Evolutionary conservation across 2,113 vertebrate species (phyloP).

Genomic region (Oplegnathus fasciatus): DNA sequence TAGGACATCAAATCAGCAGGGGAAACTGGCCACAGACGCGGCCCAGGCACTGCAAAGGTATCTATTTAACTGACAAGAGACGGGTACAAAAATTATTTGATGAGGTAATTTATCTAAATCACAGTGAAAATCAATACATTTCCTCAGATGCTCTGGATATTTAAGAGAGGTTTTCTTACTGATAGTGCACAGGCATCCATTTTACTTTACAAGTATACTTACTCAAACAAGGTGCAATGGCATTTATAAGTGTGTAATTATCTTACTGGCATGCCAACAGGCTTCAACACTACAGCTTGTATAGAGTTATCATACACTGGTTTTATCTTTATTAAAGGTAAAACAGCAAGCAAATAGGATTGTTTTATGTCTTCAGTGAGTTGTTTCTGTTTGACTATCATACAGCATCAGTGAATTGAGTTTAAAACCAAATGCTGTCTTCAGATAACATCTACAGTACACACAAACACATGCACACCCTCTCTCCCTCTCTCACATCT

Average conservation of each 20-base stretch:
- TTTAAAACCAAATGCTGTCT: background rate
- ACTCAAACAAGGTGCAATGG: background rate
- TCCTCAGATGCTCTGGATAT: background rate
- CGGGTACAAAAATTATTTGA: background rate
- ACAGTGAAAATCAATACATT: background rate
- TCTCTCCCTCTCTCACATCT: constrained; percentile 13
- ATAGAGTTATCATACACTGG: too few relatives aligned
- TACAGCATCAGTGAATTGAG: background rate
- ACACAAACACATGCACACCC: constrained; percentile 1
- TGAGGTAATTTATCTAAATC: background rate
- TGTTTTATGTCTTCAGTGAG: background rate
- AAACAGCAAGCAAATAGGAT: background rate
- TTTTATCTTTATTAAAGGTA: background rate
- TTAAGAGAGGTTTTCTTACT: background rate
- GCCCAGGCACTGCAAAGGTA: background rate
- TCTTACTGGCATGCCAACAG: background rate
- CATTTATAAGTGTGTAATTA: background rate
- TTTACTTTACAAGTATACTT: background rate
- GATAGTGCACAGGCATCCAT: background rate
- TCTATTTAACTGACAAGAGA: constrained; percentile 24
- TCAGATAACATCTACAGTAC: constrained; percentile 2
- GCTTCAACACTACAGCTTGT: background rate
- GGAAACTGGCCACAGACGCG: background rate
- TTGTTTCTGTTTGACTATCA: background rate
- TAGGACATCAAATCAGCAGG: constrained; percentile 29